phyloP scores from a whole-genome alignment of 1,140 invertebrate genomes.

The Lucilia sericata region DNA sequence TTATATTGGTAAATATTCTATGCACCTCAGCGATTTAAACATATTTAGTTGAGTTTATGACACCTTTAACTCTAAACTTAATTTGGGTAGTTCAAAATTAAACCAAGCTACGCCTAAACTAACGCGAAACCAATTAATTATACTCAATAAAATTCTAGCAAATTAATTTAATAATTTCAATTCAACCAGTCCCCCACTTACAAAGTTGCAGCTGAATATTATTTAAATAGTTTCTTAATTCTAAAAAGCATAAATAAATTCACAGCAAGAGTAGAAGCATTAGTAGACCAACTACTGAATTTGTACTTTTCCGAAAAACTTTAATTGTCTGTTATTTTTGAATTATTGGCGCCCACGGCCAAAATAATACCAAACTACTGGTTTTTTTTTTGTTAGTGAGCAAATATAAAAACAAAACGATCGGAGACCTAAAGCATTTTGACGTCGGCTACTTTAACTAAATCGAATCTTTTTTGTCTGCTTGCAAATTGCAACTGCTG shows the following conservation, averaged over 20 bases:
- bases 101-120: not conserved
- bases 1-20: no score
- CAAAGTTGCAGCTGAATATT: not conserved
- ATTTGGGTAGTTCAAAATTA: no score
- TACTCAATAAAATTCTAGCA: not conserved
- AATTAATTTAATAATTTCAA: conserved; percentile 2
- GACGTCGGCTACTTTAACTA: no score
- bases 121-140: not conserved
- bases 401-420: no score
- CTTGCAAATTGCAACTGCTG: not conserved
- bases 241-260: not conserved
- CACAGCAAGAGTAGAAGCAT: not conserved
- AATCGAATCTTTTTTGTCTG: no score
- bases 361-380: not conserved
- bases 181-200: not conserved
- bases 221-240: not conserved
- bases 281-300: not conserved
- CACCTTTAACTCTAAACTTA: no score
- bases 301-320: not conserved
- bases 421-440: no score
- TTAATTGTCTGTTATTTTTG: conserved; percentile 6
- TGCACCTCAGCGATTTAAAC: no score
- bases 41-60: no score
- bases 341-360: conserved; percentile 13
- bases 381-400: not conserved